Percentiles rank a stretch among this genome's conserved stretches.
These are phyloP conservation scores for Tromatobia lineatoria DNA, from an alignment of 2,888 invertebrate species.

Conservation along the genomic window DNA sequence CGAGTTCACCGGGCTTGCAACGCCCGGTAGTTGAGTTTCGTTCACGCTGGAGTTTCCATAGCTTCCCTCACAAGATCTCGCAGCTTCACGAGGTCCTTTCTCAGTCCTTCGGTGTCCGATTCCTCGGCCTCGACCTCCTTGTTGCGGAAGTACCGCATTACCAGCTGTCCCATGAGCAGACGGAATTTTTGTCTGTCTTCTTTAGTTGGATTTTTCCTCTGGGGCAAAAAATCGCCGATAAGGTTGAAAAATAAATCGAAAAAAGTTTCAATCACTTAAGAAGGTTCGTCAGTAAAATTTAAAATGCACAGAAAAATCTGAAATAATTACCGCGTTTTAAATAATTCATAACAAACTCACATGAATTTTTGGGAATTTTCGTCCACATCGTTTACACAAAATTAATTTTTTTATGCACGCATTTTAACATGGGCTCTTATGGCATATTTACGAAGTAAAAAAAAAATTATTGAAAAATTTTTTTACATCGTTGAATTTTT, in stretches of 20 bases:
- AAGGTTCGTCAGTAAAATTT: no score
- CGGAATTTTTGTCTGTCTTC: slow-evolving; percentile 86
- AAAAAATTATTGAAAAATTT: no score
- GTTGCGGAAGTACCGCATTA: slow-evolving; percentile 88
- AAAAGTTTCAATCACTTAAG: not conserved
- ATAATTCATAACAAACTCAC: no score
- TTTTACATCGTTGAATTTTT: no score
- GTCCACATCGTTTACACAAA: no score
- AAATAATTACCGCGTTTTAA: no score
- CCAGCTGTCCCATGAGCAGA: slow-evolving; percentile 87
- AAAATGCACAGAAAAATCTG: no score
- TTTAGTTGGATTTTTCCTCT: slow-evolving; percentile 84
- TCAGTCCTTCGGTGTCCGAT: slow-evolving; percentile 85
- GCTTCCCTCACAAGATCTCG: slow-evolving; percentile 76
- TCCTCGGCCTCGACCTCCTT: slow-evolving; percentile 83
- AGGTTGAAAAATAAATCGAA: not conserved
- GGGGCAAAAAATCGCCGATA: not conserved
- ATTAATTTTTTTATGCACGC: no score
- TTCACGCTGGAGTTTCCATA: slow-evolving; percentile 72
- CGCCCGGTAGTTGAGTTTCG: not conserved
- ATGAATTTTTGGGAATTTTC: no score
- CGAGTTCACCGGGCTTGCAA: slow-evolving; percentile 24
- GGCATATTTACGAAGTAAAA: no score
- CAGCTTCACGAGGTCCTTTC: slow-evolving; percentile 85
- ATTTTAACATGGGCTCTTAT: no score